phyloP scores from a whole-genome alignment of 2,113 vertebrate species.

The Podocnemis expansa region DNA sequence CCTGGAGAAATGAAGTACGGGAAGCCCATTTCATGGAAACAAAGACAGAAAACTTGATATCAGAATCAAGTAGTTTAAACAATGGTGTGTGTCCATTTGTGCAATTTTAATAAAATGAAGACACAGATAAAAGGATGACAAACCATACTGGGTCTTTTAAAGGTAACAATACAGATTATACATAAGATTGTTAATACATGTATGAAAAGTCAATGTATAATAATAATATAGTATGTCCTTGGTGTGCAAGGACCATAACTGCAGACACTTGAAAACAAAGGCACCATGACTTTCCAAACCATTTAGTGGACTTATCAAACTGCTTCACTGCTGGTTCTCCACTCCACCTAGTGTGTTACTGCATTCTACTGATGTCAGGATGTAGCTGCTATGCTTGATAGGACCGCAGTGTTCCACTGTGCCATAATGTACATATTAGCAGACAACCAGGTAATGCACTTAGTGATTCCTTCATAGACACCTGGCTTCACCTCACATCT shows the following conservation, averaged over 20 bases:
- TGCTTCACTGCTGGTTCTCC: background rate
- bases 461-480: slow-evolving; percentile 67
- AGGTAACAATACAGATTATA: background rate
- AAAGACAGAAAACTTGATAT: background rate
- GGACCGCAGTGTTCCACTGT: background rate
- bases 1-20: background rate
- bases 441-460: slow-evolving; percentile 51
- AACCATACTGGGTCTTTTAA: background rate
- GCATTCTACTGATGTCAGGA: background rate
- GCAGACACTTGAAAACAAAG: fast-evolving
- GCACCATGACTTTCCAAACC: background rate
- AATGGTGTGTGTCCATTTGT: background rate
- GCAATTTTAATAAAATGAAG: background rate
- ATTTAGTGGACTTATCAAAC: background rate
- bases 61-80: background rate
- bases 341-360: fast-evolving
- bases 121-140: background rate
- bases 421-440: background rate
- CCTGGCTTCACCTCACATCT: slow-evolving; percentile 55
- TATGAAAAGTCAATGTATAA: background rate
- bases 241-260: background rate
- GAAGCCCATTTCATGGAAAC: background rate
- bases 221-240: background rate
- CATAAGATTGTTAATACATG: background rate
- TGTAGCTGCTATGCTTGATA: background rate